These are phyloP conservation scores for Oxytorus armatus DNA, from an alignment of 2,888 invertebrate genomes.

Conservation along the genomic window DNA sequence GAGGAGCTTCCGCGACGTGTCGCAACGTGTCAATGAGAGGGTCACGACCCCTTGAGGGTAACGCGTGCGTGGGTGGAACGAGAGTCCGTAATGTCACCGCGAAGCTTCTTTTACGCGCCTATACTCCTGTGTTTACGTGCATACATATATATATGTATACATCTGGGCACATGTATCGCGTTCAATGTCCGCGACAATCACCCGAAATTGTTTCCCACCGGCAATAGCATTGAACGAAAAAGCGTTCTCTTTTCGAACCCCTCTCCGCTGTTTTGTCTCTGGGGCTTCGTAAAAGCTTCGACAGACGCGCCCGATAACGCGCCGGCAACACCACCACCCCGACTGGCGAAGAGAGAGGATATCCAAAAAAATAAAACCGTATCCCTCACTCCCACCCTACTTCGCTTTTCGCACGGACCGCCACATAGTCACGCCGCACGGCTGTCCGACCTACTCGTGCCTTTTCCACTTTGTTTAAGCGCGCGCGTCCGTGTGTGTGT, in stretches of 20 bases:
- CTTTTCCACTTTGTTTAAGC: constrained; percentile 31
- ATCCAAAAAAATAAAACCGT: neutral
- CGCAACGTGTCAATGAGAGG: constrained; percentile 73
- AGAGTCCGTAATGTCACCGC: constrained; percentile 42
- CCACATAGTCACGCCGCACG: constrained; percentile 27
- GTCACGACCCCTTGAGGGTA: constrained; percentile 61
- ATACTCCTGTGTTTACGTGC: constrained; percentile 1
- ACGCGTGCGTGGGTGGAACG: constrained; percentile 51
- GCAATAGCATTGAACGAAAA: neutral
- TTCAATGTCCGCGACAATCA: neutral
- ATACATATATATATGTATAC: constrained; percentile 3
- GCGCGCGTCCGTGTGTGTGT: constrained; percentile 49
- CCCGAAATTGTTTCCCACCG: neutral
- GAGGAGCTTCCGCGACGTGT: constrained; percentile 76
- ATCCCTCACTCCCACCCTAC: constrained; percentile 7
- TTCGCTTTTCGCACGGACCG: constrained; percentile 10
- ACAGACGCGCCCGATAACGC: constrained; percentile 60
- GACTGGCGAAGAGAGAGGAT: constrained; percentile 16
- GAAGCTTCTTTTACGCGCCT: constrained; percentile 3
- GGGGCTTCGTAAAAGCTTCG: constrained; percentile 13
- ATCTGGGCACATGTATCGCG: neutral
- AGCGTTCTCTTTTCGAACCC: neutral
- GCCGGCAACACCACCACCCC: constrained; percentile 34
- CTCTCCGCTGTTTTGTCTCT: neutral
- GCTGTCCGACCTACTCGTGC: constrained; percentile 55